Evolutionary conservation across 2,888 invertebrate species (phyloP).

Genomic region (Rhorus exstirpatorius): DNA sequence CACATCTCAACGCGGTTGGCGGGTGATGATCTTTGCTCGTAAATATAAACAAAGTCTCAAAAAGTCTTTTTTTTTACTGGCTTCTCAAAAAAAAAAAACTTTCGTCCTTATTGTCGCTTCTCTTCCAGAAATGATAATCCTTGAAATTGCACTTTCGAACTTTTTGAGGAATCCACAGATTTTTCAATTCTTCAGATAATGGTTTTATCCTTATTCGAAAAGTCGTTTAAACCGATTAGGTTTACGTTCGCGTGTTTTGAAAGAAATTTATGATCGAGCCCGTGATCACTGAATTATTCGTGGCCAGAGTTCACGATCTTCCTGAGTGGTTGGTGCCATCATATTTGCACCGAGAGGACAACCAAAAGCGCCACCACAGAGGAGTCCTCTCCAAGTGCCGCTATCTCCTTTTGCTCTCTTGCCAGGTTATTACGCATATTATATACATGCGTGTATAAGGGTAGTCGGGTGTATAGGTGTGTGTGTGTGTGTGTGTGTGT

Average conservation of each 20-base stretch:
- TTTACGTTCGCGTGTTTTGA: neutral
- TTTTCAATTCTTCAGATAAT: too few relatives aligned
- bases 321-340: slow-evolving; percentile 61
- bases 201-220: too few relatives aligned
- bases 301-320: slow-evolving; percentile 53
- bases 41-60: slow-evolving; percentile 25
- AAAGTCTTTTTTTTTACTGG: neutral
- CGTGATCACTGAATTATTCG: slow-evolving; percentile 64
- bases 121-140: too few relatives aligned
- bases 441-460: neutral
- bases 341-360: slow-evolving; percentile 29
- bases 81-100: neutral
- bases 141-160: too few relatives aligned
- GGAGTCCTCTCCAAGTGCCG: slow-evolving; percentile 23
- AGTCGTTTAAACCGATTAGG: neutral
- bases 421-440: neutral
- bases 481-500: slow-evolving; percentile 25
- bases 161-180: too few relatives aligned
- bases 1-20: slow-evolving; percentile 4
- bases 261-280: slow-evolving; percentile 49
- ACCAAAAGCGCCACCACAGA: slow-evolving; percentile 41
- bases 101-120: too few relatives aligned
- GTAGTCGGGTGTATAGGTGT: too few relatives aligned
- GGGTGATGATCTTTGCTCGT: slow-evolving; percentile 36
- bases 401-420: slow-evolving; percentile 12